Conservation (phyloP, 2,888 invertebrate species). For the Melipona beecheii region DNA sequence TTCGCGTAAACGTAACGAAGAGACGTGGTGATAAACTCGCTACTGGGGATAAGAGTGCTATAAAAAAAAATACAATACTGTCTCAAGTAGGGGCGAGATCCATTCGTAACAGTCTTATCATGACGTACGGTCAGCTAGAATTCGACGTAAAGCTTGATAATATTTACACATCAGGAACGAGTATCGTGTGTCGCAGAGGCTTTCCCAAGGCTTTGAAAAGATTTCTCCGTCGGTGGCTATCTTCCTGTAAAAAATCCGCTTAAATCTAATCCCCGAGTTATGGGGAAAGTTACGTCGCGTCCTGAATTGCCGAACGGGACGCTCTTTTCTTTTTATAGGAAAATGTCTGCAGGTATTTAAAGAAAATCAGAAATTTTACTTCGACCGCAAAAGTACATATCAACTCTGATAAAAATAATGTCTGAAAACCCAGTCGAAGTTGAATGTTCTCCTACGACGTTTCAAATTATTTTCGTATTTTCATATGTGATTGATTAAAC, state of each 20-base stretch:
- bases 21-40: slow-evolving; percentile 5
- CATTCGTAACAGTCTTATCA: not conserved
- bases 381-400: rapidly evolving
- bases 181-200: not conserved
- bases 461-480: too few relatives aligned
- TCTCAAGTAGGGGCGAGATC: not conserved
- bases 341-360: not conserved
- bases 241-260: slow-evolving; percentile 12
- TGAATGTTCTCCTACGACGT: too few relatives aligned
- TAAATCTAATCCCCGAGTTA: slow-evolving; percentile 34
- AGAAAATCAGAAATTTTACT: not conserved
- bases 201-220: slow-evolving; percentile 18
- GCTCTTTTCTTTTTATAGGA: not conserved
- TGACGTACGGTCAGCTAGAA: not conserved
- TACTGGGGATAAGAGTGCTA: not conserved
- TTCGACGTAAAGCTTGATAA: slow-evolving; percentile 26
- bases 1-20: not conserved
- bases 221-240: not conserved
- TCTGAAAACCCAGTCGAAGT: not conserved
- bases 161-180: slow-evolving; percentile 30
- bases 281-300: slow-evolving; percentile 17
- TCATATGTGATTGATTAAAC: too few relatives aligned
- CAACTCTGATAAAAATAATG: not conserved
- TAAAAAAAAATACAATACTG: slow-evolving; percentile 18
- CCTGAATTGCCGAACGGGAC: slow-evolving; percentile 9